Percentiles rank a stretch among this genome's conserved stretches.
Conservation (phyloP, 2,113 vertebrate species). For the Larimichthys crocea region DNA sequence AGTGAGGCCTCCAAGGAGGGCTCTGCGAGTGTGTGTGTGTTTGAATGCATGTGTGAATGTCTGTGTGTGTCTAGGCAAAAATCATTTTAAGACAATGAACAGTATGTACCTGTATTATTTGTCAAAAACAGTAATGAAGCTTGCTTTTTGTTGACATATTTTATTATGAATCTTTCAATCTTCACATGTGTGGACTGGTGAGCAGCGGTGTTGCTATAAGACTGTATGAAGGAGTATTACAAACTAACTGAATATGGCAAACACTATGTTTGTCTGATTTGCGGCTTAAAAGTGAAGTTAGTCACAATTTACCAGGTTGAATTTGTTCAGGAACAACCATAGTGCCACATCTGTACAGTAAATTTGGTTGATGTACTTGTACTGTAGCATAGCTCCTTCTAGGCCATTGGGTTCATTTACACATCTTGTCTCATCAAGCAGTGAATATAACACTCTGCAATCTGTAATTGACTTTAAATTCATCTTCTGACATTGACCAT, state of each 20-base stretch:
- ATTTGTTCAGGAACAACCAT: neutral
- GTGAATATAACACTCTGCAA: neutral
- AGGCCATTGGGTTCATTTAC: neutral
- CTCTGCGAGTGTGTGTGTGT: constrained; percentile 13
- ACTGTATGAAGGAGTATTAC: neutral
- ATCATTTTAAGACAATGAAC: neutral
- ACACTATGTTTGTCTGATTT: neutral
- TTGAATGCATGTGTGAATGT: neutral
- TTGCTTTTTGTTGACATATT: neutral
- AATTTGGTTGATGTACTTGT: neutral
- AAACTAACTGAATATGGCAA: neutral
- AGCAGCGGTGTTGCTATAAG: neutral
- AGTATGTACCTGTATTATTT: neutral
- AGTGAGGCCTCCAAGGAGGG: constrained; percentile 51
- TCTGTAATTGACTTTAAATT: neutral
- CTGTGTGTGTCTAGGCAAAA: constrained; percentile 7
- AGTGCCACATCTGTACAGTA: neutral
- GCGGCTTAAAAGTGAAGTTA: neutral
- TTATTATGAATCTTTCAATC: neutral
- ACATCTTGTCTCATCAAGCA: neutral
- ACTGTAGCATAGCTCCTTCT: neutral
- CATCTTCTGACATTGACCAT: neutral
- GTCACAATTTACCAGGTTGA: neutral
- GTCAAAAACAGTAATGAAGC: neutral
- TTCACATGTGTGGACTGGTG: neutral